These are phyloP conservation scores for Stratiomys singularior DNA, from an alignment of 2,888 invertebrate genomes.

Conservation along the genomic window DNA sequence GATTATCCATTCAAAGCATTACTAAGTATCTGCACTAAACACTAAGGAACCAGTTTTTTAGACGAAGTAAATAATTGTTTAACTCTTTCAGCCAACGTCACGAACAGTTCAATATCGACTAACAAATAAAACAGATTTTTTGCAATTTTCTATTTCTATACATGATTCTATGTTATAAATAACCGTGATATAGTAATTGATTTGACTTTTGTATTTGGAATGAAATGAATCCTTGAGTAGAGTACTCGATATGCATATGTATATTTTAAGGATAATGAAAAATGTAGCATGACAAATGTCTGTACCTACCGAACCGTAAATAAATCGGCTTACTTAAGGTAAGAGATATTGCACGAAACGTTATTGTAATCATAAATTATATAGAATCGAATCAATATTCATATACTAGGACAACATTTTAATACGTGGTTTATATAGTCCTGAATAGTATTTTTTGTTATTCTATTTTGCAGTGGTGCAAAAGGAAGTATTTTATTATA, in stretches of 20 bases:
- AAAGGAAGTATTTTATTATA: no score
- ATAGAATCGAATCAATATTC: no score
- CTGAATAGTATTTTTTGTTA: no score
- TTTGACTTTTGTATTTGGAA: neutral
- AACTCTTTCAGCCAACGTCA: neutral
- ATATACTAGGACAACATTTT: no score
- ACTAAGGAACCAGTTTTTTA: no score
- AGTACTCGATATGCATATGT: neutral
- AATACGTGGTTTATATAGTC: no score
- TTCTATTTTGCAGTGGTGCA: no score
- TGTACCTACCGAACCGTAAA: neutral
- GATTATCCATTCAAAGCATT: no score
- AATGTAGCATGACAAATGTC: neutral
- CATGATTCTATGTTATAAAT: neutral
- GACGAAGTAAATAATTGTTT: no score
- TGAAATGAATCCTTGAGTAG: neutral
- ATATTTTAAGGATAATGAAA: neutral
- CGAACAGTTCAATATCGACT: neutral
- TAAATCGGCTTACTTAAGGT: neutral
- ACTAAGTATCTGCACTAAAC: no score
- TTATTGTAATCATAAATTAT: no score
- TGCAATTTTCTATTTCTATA: neutral
- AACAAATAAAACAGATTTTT: neutral
- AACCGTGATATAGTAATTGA: neutral
- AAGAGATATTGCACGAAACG: neutral